Percentiles rank a stretch among this genome's conserved stretches.
phyloP scores from a whole-genome alignment of 2,113 vertebrate genomes.

The Bucco capensis region DNA sequence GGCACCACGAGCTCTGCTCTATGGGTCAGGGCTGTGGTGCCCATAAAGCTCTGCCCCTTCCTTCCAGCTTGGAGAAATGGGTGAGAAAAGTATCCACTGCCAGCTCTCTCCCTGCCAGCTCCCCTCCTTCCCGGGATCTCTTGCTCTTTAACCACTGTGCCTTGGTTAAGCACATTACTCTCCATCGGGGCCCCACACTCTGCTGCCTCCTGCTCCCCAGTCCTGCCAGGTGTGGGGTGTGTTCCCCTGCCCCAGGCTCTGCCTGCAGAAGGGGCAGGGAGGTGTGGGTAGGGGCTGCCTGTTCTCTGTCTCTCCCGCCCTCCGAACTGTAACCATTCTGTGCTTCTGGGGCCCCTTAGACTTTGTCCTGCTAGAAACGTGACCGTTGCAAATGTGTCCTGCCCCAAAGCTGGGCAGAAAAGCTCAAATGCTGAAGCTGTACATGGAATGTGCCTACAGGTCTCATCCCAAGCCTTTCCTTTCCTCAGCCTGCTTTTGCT shows the following conservation, averaged over 20 bases:
- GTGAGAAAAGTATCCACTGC: not conserved
- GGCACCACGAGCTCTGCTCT: not conserved
- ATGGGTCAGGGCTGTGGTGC: not conserved
- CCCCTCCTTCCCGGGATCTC: not conserved
- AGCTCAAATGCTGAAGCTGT: not conserved
- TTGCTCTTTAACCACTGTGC: not conserved
- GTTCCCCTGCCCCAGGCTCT: not conserved
- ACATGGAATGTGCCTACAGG: accelerated
- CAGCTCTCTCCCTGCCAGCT: not conserved
- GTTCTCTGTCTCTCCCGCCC: not conserved
- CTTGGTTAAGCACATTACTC: not conserved
- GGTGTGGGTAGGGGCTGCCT: not conserved
- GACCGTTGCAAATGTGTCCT: not conserved
- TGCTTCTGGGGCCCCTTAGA: not conserved
- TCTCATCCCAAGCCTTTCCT: too few relatives aligned
- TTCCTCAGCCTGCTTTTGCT: not conserved
- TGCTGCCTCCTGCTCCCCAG: not conserved
- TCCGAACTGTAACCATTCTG: accelerated
- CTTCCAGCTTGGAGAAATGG: not conserved
- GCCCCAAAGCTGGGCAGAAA: not conserved
- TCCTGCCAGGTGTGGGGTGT: accelerated
- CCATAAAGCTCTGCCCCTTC: not conserved
- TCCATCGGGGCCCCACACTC: accelerated
- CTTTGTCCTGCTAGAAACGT: not conserved
- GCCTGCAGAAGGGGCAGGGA: not conserved